Base-by-base conservation (phyloP, 2,113 vertebrate genomes). In the Limanda limanda region DNA sequence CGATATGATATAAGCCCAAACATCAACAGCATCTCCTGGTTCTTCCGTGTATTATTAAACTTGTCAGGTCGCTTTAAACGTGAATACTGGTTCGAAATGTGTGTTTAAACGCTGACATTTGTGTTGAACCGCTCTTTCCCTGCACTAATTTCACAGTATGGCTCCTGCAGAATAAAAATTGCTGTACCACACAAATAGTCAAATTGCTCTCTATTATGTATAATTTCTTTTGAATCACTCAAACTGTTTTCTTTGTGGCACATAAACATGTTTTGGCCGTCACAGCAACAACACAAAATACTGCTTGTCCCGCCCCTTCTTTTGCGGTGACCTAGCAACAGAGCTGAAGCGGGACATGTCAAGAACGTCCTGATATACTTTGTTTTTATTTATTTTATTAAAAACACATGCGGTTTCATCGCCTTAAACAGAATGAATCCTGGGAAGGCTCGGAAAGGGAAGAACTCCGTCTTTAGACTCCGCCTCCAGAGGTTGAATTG, bases 1-100 rank as follows among this genome's bases (percentile, higher is more conserved):
- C 75, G 67, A 69, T n/a, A 24, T 25, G 31, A 85, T 3, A 40
- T 63, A 59, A 82, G 10, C 69, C 62, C n/a, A 62, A 79, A 79
- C 60, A 59, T 62, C 45, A 55, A 25, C 66, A 67, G n/a, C 74
- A 55, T 70, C 55, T 45, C 62, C 57, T 56, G 51, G 72, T 58
- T 31, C 21, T 12, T 2, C 17, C 23, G 61, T n/a, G 1, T 20
- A 14, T 61, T 62, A 69, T 79, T 66, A 24, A 66, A 59, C 57
- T 68, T 58, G 74, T 58, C 59, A 45, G 24, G 35, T n/a, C 40
- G 40, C 66, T 72, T 79, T 51, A 59, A 14, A 47, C 11, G 9
- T 18, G 17, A 24, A 67, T 54, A 27, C 35, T 55, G 62, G 63
- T 72, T 14, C 23, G 25, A 69, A 63, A 62, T 73, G 18, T 2